Base-by-base conservation (phyloP, 2,113 vertebrate genomes). In the Macaca mulatta region DNA sequence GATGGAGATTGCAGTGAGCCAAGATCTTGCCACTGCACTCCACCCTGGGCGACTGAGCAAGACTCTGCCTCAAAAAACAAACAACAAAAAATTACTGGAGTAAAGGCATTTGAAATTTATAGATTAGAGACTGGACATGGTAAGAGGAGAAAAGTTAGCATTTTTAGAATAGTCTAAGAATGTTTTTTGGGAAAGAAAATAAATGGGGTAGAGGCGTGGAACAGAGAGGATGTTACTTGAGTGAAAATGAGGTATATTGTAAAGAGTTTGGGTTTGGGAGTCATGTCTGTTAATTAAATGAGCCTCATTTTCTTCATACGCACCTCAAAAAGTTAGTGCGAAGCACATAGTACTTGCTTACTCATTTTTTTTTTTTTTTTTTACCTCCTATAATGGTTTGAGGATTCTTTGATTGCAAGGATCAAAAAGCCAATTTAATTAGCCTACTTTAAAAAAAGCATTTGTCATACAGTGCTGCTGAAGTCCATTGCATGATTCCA, bases 401-500 rank as follows among this genome's bases (percentile, higher is more conserved):
- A 86, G 50, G 23, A 64, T 90, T 95, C 74, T 89, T 96, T 96
- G 94, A 55, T 55, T 95, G 40, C 18, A 78, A 89, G 79, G 35
- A 93, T 69, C 27, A 95, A 79, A 93, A 93, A 72, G 43, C 32
- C 40, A 45, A 35, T 94, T 75, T 74, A 97, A 95, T 95, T 89
- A 78, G 95, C 40, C 82, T 86, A 64, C 38, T 86, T 97, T 50
- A 90, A 70, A 92, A 94, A 94, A 92, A 35, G 45, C 27, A 25
- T 83, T 93, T 93, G 75, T 96, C 11, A 20, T 70, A 20, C 13
- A 30, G 3, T 87, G 50, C 52, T 3, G 84, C 27, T 90, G 25
- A 92, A 88, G 43, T 55, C 35, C 38, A 22, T 30, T 74, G 81
- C 32, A 2, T 94, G 67, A 59, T 61, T 83, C 32, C 40, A 92